A percentile compares a stretch with the other conserved stretches of the same genome.
Evolutionary conservation across 2,113 vertebrate genomes (phyloP).

Genomic region (Cercocebus atys): DNA sequence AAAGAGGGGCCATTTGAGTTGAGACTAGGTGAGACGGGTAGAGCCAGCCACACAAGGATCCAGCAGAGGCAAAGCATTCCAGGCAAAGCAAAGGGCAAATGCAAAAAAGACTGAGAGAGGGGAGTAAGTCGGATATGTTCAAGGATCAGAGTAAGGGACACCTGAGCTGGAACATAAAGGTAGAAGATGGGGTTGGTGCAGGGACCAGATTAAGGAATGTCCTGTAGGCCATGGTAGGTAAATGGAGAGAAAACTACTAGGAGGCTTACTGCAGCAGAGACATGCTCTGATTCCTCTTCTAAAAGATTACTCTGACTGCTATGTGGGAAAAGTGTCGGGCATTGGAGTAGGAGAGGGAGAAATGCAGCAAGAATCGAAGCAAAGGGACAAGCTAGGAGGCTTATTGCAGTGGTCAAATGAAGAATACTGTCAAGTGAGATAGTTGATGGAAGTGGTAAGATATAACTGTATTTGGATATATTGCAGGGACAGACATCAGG

Average conservation of each 20-base stretch:
- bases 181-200: background rate
- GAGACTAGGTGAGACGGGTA: background rate
- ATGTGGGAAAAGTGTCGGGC: background rate
- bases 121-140: background rate
- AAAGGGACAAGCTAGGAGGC: background rate
- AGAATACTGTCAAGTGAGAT: background rate
- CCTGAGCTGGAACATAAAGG: background rate
- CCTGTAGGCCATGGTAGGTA: background rate
- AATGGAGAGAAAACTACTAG: background rate
- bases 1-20: background rate
- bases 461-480: background rate
- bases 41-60: background rate
- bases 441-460: no score
- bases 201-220: background rate
- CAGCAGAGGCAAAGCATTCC: background rate
- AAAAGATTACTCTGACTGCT: background rate
- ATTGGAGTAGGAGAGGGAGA: accelerated
- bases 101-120: background rate
- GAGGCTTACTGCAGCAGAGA: background rate
- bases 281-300: background rate
- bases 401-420: background rate
- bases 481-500: background rate
- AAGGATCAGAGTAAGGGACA: background rate
- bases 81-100: background rate
- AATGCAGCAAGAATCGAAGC: background rate